Base-by-base conservation (phyloP, 2,888 invertebrate species). In the Abscondita cerata region DNA sequence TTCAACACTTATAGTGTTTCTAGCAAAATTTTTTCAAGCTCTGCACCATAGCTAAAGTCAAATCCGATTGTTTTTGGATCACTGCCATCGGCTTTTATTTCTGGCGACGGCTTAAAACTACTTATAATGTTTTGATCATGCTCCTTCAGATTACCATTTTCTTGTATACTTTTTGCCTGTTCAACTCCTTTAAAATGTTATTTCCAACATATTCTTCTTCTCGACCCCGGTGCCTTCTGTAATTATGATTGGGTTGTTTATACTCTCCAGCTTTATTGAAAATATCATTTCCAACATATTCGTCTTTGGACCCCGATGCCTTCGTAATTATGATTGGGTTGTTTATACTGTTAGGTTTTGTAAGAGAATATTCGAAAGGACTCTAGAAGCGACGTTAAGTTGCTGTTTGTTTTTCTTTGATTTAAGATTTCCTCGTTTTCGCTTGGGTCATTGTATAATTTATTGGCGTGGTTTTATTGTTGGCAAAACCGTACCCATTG, bases 311-410 rank as follows among this genome's bases (percentile, higher is more conserved):
- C 62, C 6, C 67, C 67, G 12, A 40, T 60, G 16, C 71, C 71
- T 33, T 71, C 69, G 38, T 69, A 69, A 55, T 71, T 71, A 50
- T 71, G 71, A 61, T 71, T 71, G 2, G 68, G 47, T 44, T 52
- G 52, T 12, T 52, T 46, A 16, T 59, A 25, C 18, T 47, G 1
- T 2, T 19, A 5, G 47, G 9, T 19, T 15, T 46, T 19, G 18
- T 19, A n/a, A n/a, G n/a, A n/a, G n/a, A n/a, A n/a, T n/a, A n/a
- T n/a, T n/a, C n/a, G n/a, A n/a, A n/a, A n/a, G n/a, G n/a, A n/a
- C n/a, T n/a, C n/a, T n/a, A n/a, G n/a, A n/a, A n/a, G n/a, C n/a
- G n/a, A n/a, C n/a, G 6, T 1, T 20, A 4, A 5, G 0, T 38
- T 36, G 38, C 4, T 31, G 41, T 50, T 50, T 58, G 11, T n/a